These are phyloP conservation scores for Lottia scabra DNA, from an alignment of 2,888 invertebrate genomes.

Conservation along the genomic window DNA sequence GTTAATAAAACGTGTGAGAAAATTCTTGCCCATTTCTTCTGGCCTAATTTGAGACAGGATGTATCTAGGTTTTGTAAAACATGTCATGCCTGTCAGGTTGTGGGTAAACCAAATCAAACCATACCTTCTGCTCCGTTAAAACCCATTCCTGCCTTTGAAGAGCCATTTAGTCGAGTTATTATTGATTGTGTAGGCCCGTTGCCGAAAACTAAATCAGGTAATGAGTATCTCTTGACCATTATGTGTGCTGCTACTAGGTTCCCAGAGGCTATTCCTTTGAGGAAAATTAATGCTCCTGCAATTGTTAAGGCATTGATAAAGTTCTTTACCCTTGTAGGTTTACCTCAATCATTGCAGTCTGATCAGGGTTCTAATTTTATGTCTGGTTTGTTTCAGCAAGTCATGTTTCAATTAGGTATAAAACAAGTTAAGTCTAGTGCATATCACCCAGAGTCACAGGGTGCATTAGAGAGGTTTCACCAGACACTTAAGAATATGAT, in stretches of 20 bases:
- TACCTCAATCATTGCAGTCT: conserved; percentile 33
- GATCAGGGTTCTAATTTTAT: conserved; percentile 40
- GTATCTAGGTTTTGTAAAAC: conserved; percentile 22
- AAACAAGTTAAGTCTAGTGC: conserved; percentile 15
- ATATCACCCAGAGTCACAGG: conserved; percentile 32
- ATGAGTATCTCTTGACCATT: conserved; percentile 32
- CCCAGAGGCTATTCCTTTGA: conserved; percentile 40
- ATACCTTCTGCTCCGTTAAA: conserved; percentile 20
- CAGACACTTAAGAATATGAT: conserved; percentile 34
- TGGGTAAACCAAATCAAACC: conserved; percentile 27
- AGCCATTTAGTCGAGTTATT: conserved; percentile 29
- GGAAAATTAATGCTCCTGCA: conserved; percentile 30
- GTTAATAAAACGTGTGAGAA: conserved; percentile 24
- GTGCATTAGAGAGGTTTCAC: no score
- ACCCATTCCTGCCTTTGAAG: conserved; percentile 23
- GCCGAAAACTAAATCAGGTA: conserved; percentile 23
- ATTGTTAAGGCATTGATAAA: conserved; percentile 32
- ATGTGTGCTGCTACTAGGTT: conserved; percentile 32
- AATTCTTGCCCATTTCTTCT: conserved; percentile 25
- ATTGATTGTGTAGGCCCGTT: conserved; percentile 35
- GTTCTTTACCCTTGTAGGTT: conserved; percentile 34
- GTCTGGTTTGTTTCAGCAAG: conserved; percentile 32
- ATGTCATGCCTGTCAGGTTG: conserved; percentile 27
- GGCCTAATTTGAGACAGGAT: conserved; percentile 23
- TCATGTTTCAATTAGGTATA: conserved; percentile 23